A percentile compares a stretch with the other conserved stretches of the same genome.
phyloP scores from a whole-genome alignment of 2,888 invertebrate genomes.

The Athalia rosae region DNA sequence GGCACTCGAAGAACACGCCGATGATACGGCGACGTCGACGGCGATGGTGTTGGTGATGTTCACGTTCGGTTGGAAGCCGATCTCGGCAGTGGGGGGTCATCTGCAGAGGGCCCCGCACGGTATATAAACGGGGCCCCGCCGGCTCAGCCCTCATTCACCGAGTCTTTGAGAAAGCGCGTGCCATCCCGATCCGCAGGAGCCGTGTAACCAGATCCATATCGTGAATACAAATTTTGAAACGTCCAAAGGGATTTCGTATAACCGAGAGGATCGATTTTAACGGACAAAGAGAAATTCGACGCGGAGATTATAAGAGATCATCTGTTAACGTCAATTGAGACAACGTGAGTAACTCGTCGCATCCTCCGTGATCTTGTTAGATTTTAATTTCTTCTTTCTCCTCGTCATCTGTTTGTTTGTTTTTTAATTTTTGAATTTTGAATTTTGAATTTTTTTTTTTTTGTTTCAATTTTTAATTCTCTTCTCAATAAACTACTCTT shows the following conservation, averaged over 20 bases:
- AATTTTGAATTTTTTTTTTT: no score
- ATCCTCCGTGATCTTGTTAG: no score
- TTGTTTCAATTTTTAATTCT: no score
- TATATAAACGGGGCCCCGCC: slow-evolving; percentile 71
- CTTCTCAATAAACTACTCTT: no score
- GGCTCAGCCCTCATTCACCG: slow-evolving; percentile 70
- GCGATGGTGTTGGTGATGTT: slow-evolving; percentile 13
- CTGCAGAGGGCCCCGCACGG: slow-evolving; percentile 53
- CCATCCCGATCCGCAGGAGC: not conserved
- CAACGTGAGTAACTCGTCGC: no score
- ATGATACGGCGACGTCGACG: not conserved
- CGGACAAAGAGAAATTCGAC: not conserved
- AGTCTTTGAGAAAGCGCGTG: slow-evolving; percentile 35
- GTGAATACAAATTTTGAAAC: not conserved
- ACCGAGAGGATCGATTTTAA: not conserved
- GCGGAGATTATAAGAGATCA: slow-evolving; percentile 6
- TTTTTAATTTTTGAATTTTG: no score
- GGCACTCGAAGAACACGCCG: not conserved
- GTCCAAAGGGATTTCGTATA: not conserved
- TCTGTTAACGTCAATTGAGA: no score
- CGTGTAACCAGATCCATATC: not conserved
- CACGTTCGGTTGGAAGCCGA: not conserved
- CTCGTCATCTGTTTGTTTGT: no score
- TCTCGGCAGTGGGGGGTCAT: slow-evolving; percentile 7
- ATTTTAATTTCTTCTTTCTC: no score